These are phyloP conservation scores for Caenorhabditis macrosperma DNA, from an alignment of 2,888 invertebrate species.

Conservation along the genomic window DNA sequence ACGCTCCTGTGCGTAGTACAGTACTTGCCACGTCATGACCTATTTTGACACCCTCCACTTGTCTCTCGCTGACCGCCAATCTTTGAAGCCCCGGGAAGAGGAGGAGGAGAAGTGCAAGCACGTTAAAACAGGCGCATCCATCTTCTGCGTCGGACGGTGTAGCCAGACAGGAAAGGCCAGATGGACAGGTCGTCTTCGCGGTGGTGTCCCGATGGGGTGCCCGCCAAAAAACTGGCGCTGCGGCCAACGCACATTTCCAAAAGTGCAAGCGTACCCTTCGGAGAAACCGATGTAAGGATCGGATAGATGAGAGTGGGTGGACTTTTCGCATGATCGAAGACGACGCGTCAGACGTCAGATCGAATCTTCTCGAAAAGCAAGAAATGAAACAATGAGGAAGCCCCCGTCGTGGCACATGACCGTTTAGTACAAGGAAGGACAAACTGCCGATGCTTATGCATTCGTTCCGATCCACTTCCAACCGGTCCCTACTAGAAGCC, in stretches of 20 bases:
- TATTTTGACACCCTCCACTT: conserved; percentile 2
- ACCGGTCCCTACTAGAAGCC: no score
- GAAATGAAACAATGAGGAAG: background rate
- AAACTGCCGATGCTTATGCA: background rate
- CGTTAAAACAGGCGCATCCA: conserved; percentile 19
- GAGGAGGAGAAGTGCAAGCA: conserved; percentile 20
- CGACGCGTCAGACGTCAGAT: conserved; percentile 12
- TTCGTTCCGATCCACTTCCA: background rate
- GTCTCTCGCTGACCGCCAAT: conserved; percentile 14
- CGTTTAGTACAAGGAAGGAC: background rate
- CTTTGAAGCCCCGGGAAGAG: conserved; percentile 30
- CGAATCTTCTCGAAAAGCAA: conserved; percentile 5
- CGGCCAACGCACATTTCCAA: conserved; percentile 16
- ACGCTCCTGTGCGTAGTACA: conserved; percentile 10
- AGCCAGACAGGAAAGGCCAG: conserved; percentile 38
- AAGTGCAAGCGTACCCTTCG: conserved; percentile 44
- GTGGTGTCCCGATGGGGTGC: conserved; percentile 19
- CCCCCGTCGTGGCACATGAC: background rate
- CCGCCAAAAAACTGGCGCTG: conserved; percentile 28
- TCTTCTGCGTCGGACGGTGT: conserved; percentile 26
- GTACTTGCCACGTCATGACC: conserved; percentile 17
- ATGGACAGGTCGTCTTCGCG: conserved; percentile 26
- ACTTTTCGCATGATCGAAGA: conserved; percentile 45
- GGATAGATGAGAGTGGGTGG: conserved; percentile 15
- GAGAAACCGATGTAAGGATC: conserved; percentile 9